These are phyloP conservation scores for Tolypeutes matacus DNA, from an alignment of 2,797 vertebrate species.

Conservation along the genomic window DNA sequence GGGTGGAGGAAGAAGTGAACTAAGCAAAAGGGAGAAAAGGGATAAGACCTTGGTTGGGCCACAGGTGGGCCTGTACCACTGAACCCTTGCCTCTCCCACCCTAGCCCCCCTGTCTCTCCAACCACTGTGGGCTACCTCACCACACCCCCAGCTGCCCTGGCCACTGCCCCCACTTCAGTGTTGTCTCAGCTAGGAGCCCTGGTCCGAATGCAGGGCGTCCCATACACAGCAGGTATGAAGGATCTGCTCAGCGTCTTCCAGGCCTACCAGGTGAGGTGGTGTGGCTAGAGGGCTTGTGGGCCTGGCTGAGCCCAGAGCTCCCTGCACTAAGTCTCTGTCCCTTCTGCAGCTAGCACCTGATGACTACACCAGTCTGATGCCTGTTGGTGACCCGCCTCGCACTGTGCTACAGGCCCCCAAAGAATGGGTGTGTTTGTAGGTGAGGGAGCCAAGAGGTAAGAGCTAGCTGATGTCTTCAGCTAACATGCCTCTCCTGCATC, in stretches of 20 bases:
- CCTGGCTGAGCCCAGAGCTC: neutral
- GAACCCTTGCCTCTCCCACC: slow-evolving; percentile 19
- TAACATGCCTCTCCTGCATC: slow-evolving; percentile 51
- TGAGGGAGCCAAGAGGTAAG: slow-evolving; percentile 93
- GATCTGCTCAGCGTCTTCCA: slow-evolving; percentile 98
- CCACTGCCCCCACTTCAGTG: slow-evolving; percentile 91
- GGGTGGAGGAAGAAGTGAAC: neutral
- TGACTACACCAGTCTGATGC: slow-evolving; percentile 96
- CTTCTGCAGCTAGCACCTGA: slow-evolving; percentile 94
- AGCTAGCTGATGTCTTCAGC: slow-evolving; percentile 71
- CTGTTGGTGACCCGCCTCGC: slow-evolving; percentile 96
- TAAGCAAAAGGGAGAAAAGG: neutral
- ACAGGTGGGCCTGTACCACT: neutral
- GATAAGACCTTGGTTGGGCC: neutral
- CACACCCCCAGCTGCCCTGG: slow-evolving; percentile 92
- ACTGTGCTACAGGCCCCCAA: slow-evolving; percentile 97
- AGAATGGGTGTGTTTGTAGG: slow-evolving; percentile 99
- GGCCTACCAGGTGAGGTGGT: slow-evolving; percentile 95
- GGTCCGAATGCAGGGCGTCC: slow-evolving; percentile 97
- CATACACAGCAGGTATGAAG: slow-evolving; percentile 96
- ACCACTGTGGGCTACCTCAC: slow-evolving; percentile 95
- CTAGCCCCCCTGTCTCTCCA: slow-evolving; percentile 96
- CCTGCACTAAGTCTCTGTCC: slow-evolving; percentile 58
- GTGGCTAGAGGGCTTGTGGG: neutral
- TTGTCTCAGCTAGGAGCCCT: slow-evolving; percentile 94